A percentile compares a stretch with the other conserved stretches of the same genome.
These are phyloP conservation scores for Branchinecta lynchi DNA, from an alignment of 1,140 invertebrate species.

Conservation along the genomic window DNA sequence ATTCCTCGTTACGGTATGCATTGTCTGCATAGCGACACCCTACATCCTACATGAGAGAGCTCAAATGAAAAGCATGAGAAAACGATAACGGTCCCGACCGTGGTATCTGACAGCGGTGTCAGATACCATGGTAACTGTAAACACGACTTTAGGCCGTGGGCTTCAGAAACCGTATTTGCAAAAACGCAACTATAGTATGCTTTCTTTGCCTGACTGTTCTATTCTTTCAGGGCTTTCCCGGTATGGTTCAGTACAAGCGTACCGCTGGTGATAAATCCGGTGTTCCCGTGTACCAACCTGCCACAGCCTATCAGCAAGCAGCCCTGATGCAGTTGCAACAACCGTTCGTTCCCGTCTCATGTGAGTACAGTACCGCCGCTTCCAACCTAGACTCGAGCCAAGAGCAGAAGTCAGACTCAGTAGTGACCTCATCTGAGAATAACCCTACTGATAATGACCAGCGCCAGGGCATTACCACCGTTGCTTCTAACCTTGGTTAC, in stretches of 20 bases:
- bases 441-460: not conserved
- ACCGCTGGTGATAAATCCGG: conserved; percentile 79
- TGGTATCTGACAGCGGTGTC: too few species aligned
- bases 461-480: not conserved
- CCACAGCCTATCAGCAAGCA: conserved; percentile 69
- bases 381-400: not conserved
- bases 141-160: too few species aligned
- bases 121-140: too few species aligned
- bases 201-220: conserved; percentile 14
- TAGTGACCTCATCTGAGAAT: not conserved
- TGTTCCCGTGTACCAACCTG: conserved; percentile 77
- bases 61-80: too few species aligned
- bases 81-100: too few species aligned
- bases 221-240: conserved; percentile 76
- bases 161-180: too few species aligned
- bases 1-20: too few species aligned
- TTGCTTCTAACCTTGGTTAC: conserved; percentile 9
- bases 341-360: conserved; percentile 46
- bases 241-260: conserved; percentile 85
- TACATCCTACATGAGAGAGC: too few species aligned
- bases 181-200: too few species aligned
- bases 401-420: not conserved
- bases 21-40: too few species aligned
- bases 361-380: conserved; percentile 28
- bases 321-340: conserved; percentile 79